Base-by-base conservation (phyloP, 37 sponge, comb jelly and placozoan genomes). In the Theonella swinhoei region DNA sequence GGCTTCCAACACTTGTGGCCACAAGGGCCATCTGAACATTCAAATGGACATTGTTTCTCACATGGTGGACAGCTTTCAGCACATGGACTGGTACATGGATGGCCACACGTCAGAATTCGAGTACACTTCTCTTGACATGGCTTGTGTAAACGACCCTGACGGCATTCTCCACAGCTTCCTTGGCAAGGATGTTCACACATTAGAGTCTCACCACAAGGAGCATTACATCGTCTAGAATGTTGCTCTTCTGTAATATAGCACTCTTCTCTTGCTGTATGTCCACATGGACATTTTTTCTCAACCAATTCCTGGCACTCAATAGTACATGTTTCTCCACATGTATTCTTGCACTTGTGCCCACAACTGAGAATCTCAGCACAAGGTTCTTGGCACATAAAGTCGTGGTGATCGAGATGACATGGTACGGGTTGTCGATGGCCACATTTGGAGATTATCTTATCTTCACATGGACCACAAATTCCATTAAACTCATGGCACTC, bases 361-460 rank as follows among this genome's bases (percentile, higher is more conserved):
- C 84, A 88, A 23, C 34, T 0, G 3, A 81, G 80, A 14, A 0
- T 63, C 32, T 41, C 67, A 2, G 4, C 30, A 64, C 88, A 88
- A 3, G 43, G 35, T 23, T 76, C 37, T 7, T 38, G 32, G 35
- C 81, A 80, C 7, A 62, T 25, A 30, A 62, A n/a, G 24, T 76
- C 28, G 17, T 20, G 4, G 29, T 85, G 85, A 22, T 62, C 14
- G 8, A 20, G 0, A 58, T 54, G n/a, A 65, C 91, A 90, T 0
- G 63, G 76, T 9, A 90, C 19, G n/a, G 4, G 17, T 59, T 59
- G 47, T n/a, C 26, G 30, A 42, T 90, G 91, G 58, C 78, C 91
- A 90, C 91, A 90, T 29, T 76, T 72, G 0, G 74, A 68, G 2
- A 90, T 43, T 4, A 90, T 76, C n/a, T 14, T 34, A 20, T 34